Base-by-base conservation (phyloP, 1,140 invertebrate species). In the Orchestia grillus region DNA sequence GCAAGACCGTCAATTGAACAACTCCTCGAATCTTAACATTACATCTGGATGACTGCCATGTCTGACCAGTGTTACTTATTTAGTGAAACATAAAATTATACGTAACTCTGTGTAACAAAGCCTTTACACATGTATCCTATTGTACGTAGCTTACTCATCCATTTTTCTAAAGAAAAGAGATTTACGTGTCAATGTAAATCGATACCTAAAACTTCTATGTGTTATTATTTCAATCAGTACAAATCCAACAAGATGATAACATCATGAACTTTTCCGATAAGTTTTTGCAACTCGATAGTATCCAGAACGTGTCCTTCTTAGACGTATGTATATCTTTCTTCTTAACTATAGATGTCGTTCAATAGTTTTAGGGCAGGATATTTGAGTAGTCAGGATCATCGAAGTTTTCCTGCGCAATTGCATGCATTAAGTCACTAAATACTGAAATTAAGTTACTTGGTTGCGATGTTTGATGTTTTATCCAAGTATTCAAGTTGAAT, bases 231-330 rank as follows among this genome's bases (percentile, higher is more conserved):
- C 36, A 41, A 94, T 94, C 92, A 94, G 92, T 94, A 94, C 92
- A 94, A 45, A 94, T 91, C 6, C 28, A 42, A 91, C 6, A 42
- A 91, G 41, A 91, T 44, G 41, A 11, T 47, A 94, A 8, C 92
- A 94, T 47, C 92, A 94, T 94, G 43, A 94, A 94, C 44, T 94
- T 45, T 45, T 45, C 88, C 36, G 40, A 44, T 94, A 47, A 94
- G 44, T 94, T 94, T 92, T 47, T 45, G 44, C 43, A 94, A 94
- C 92, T 94, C 36, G 92, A 94, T 94, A 94, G 92, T 94, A 94
- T 94, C 92, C 92, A 94, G 43, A 94, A 94, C 92, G 92, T 94
- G 92, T 94, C 92, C 92, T 94, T 94, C 92, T 47, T 94, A 94
- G 92, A 42, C 44, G 92, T 94, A 94, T 94, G 44, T 94, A 47